These are phyloP conservation scores for Plagodis dolabraria DNA, from an alignment of 2,888 invertebrate genomes.

Conservation along the genomic window DNA sequence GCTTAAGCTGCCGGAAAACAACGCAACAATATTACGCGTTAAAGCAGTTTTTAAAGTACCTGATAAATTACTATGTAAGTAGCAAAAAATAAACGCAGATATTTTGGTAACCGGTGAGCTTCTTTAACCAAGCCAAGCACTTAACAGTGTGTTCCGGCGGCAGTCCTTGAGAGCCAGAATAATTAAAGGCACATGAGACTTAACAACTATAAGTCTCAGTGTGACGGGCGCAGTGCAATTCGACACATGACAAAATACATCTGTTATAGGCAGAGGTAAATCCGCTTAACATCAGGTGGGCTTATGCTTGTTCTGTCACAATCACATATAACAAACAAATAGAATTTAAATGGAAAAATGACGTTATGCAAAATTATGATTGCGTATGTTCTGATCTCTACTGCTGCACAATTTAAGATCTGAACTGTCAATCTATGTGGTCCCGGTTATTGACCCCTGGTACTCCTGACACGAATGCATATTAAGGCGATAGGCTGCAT, in stretches of 20 bases:
- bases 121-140: no score
- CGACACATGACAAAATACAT: no score
- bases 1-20: slow-evolving; percentile 10
- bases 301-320: no score
- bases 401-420: slow-evolving; percentile 30
- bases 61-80: neutral
- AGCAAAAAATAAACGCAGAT: neutral
- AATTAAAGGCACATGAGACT: no score
- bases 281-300: no score
- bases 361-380: slow-evolving; percentile 36
- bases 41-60: slow-evolving; percentile 13
- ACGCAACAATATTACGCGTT: slow-evolving; percentile 11
- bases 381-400: slow-evolving; percentile 28
- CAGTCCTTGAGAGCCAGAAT: no score
- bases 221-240: no score
- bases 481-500: slow-evolving; percentile 53
- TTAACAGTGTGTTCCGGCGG: no score
- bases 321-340: no score
- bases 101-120: neutral
- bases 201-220: no score
- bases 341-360: slow-evolving; percentile 26
- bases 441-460: slow-evolving; percentile 64
- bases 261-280: no score
- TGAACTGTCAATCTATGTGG: slow-evolving; percentile 23
- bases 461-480: slow-evolving; percentile 76